Evolutionary conservation across 2,888 invertebrate genomes (phyloP).

Genomic region (Seladonia tumulorum): DNA sequence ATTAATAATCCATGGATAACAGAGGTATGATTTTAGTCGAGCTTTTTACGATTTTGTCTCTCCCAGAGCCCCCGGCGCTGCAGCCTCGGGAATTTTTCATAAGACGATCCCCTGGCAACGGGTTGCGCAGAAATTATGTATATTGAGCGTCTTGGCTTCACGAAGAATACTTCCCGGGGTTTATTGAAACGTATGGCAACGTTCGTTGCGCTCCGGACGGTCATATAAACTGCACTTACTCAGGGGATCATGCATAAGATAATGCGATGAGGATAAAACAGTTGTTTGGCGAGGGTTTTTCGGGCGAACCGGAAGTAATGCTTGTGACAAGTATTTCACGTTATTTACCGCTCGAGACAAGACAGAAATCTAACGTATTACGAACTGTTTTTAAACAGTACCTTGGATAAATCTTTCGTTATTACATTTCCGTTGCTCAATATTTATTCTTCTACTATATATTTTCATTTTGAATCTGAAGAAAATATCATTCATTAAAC

Average conservation of each 20-base stretch:
- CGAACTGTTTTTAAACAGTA: neutral
- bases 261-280: neutral
- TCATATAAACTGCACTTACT: conserved; percentile 3
- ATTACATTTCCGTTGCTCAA: no score
- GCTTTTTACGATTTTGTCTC: neutral
- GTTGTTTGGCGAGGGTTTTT: neutral
- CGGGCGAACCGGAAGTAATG: neutral
- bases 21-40: neutral
- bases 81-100: neutral
- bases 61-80: neutral
- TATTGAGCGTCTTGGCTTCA: conserved; percentile 1
- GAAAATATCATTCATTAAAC: neutral
- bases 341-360: neutral
- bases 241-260: neutral
- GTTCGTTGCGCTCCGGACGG: neutral
- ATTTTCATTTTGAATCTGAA: neutral
- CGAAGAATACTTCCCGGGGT: neutral
- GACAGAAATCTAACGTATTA: neutral
- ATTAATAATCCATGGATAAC: neutral
- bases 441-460: neutral
- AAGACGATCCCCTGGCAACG: neutral
- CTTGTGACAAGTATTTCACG: neutral
- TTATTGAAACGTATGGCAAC: conserved; percentile 8
- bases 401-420: neutral
- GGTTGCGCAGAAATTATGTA: neutral